Conservation (phyloP, 2,797 vertebrate genomes). For the Argya squamiceps region DNA sequence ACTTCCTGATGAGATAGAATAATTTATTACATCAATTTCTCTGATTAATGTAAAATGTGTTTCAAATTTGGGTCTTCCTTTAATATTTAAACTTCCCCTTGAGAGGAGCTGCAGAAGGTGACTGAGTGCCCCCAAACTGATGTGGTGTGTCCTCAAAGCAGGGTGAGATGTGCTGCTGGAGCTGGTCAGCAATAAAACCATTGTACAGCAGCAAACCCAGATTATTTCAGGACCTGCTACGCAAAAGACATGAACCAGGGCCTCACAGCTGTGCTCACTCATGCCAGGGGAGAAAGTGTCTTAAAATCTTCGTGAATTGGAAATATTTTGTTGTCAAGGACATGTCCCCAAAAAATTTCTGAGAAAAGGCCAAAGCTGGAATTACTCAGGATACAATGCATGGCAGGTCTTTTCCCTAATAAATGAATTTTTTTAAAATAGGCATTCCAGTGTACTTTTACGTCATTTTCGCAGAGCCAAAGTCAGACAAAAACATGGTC, state of each 20-base stretch:
- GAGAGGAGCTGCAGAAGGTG: background rate
- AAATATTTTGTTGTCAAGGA: background rate
- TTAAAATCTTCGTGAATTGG: background rate
- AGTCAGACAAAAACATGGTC: background rate
- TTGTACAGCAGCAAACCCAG: background rate
- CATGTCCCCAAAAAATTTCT: background rate
- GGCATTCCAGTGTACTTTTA: background rate
- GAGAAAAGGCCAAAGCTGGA: background rate
- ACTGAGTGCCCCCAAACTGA: background rate
- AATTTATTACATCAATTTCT: constrained; percentile 48
- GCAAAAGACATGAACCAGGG: background rate
- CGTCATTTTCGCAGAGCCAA: background rate
- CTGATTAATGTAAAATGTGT: constrained; percentile 28
- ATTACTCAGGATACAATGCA: background rate
- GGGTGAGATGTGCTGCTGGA: background rate
- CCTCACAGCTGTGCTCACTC: background rate
- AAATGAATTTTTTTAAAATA: background rate
- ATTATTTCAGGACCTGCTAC: background rate
- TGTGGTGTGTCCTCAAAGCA: background rate
- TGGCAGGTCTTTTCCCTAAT: background rate
- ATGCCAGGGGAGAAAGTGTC: background rate
- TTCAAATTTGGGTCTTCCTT: constrained; percentile 37
- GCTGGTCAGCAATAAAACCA: background rate
- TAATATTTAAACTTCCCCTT: constrained; percentile 40
- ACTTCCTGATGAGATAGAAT: constrained; percentile 13